phyloP scores from a whole-genome alignment of 1,140 invertebrate species.

The Phymorhynchus buccinoides region DNA sequence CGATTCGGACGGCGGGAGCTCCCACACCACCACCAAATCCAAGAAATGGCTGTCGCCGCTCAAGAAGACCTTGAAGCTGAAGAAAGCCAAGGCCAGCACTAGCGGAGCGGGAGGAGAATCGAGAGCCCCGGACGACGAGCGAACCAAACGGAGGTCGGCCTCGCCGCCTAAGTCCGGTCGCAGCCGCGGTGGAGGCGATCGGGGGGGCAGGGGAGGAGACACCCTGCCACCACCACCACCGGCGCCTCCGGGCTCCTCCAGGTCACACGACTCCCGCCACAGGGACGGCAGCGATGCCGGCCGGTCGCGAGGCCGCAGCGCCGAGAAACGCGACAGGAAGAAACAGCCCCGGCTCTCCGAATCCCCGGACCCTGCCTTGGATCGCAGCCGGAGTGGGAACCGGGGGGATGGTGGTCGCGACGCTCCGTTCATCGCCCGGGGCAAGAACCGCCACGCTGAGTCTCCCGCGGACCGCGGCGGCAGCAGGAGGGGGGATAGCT shows the following conservation, averaged over 20 bases:
- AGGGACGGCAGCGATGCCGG: background rate
- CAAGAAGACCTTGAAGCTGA: slow-evolving; percentile 29
- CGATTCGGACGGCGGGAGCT: background rate
- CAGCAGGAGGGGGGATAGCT: slow-evolving; percentile 12
- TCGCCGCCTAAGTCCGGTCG: background rate
- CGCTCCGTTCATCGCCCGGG: background rate
- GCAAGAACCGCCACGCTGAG: background rate
- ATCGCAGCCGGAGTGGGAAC: background rate
- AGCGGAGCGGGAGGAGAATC: background rate
- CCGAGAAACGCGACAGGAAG: slow-evolving; percentile 29
- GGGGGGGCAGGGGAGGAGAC: slow-evolving; percentile 1
- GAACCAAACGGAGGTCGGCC: slow-evolving; percentile 4
- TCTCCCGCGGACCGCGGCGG: background rate
- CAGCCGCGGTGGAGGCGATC: background rate
- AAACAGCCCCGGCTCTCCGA: background rate
- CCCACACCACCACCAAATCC: background rate
- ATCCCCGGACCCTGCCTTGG: background rate
- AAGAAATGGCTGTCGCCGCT: slow-evolving; percentile 35
- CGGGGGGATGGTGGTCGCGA: background rate
- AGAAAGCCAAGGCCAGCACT: background rate
- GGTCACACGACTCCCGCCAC: background rate
- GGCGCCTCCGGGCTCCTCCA: background rate
- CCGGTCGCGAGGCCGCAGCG: slow-evolving; percentile 12
- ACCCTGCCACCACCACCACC: slow-evolving; percentile 13
- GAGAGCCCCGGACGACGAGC: background rate